These are phyloP conservation scores for Parthenolecanium corni DNA, from an alignment of 2,888 invertebrate genomes.

Conservation along the genomic window DNA sequence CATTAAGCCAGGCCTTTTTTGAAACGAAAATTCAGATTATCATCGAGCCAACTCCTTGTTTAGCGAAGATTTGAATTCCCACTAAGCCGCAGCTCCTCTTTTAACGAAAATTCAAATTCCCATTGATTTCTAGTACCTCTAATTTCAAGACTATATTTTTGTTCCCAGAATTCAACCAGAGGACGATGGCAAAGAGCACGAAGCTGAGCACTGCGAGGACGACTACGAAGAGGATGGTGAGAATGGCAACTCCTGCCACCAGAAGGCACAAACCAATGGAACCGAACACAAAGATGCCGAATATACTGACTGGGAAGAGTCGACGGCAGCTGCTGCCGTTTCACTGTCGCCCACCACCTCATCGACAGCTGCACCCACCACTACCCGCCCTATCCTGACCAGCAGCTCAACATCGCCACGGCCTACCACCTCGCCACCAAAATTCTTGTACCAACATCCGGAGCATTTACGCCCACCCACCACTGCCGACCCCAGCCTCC, in stretches of 20 bases:
- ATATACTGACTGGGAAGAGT: slow-evolving; percentile 30
- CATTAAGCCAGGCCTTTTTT: too few relatives aligned
- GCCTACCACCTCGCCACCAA: slow-evolving; percentile 32
- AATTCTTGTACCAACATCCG: slow-evolving; percentile 6
- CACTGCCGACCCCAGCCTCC: slow-evolving; percentile 34
- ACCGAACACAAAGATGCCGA: slow-evolving; percentile 29
- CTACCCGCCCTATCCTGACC: slow-evolving; percentile 36
- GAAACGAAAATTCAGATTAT: too few relatives aligned
- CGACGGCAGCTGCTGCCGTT: slow-evolving; percentile 6
- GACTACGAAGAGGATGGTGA: slow-evolving; percentile 24
- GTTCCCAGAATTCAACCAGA: slow-evolving; percentile 21
- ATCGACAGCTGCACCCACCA: slow-evolving; percentile 37
- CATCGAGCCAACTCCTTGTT: too few relatives aligned
- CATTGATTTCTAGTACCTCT: too few relatives aligned
- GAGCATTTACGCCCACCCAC: slow-evolving; percentile 28
- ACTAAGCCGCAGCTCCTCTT: too few relatives aligned
- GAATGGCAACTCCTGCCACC: slow-evolving; percentile 28
- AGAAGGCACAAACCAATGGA: not conserved
- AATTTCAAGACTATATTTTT: too few relatives aligned
- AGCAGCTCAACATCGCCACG: slow-evolving; percentile 34
- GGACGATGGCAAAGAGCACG: slow-evolving; percentile 3
- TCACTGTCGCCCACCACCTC: slow-evolving; percentile 33
- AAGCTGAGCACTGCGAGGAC: slow-evolving; percentile 9
- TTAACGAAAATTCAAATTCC: too few relatives aligned
- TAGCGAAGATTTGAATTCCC: too few relatives aligned